Evolutionary conservation across 2,797 vertebrate species (phyloP).

Genomic region (Arctocebus calabarensis): DNA sequence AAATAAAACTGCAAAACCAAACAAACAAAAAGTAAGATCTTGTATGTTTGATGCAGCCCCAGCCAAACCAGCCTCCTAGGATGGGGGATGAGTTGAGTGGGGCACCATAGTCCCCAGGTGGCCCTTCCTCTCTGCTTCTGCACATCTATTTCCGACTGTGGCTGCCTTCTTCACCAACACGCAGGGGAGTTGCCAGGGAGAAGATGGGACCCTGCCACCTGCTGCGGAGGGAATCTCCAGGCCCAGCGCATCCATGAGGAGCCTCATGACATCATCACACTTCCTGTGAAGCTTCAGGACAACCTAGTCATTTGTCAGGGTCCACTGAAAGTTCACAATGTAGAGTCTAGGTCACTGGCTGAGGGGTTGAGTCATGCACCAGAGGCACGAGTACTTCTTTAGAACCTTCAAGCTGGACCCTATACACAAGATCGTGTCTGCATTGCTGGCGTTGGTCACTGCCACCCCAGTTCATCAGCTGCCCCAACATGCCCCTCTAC

Average conservation of each 20-base stretch:
- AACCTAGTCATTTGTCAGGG: conserved; percentile 96
- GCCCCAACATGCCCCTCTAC: conserved; percentile 95
- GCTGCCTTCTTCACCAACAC: conserved; percentile 90
- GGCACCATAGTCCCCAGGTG: not conserved
- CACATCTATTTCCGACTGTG: conserved; percentile 91
- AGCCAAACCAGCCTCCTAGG: conserved; percentile 95
- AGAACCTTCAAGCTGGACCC: conserved; percentile 99
- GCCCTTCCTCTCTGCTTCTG: conserved; percentile 77
- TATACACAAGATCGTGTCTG: conserved; percentile 96
- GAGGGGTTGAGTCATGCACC: conserved; percentile 95
- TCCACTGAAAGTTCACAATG: conserved; percentile 98
- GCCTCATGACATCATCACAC: conserved; percentile 95
- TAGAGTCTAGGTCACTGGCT: conserved; percentile 95
- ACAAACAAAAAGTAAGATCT: too few species aligned
- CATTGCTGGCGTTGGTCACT: conserved; percentile 92
- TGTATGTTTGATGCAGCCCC: too few species aligned
- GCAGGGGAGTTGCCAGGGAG: conserved; percentile 90
- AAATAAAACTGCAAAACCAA: too few species aligned
- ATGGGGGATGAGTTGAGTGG: not conserved
- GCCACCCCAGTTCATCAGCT: conserved; percentile 98
- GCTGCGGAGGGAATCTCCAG: conserved; percentile 91
- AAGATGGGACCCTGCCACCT: conserved; percentile 96
- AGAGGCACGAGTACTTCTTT: conserved; percentile 95
- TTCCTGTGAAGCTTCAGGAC: conserved; percentile 95
- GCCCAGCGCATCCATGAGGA: conserved; percentile 94